phyloP scores from a whole-genome alignment of 2,888 invertebrate genomes.

The Cyaniris semiargus region DNA sequence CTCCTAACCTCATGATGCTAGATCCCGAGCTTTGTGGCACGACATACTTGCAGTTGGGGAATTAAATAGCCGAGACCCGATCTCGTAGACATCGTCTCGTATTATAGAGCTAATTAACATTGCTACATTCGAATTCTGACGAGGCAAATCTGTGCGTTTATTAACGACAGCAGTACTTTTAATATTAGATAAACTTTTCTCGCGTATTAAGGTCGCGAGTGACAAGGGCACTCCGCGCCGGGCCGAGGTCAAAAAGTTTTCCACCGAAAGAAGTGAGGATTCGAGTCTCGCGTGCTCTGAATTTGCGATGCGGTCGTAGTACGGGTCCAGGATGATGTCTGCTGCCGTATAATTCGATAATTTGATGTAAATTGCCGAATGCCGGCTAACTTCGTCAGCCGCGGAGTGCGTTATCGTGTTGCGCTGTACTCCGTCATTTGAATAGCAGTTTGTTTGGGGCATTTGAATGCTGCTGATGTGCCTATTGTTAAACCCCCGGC shows the following conservation, averaged over 20 bases:
- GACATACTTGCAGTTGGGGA: background rate
- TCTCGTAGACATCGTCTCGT: background rate
- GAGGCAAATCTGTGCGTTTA: background rate
- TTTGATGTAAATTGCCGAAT: slow-evolving; percentile 1
- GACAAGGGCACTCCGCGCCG: slow-evolving; percentile 15
- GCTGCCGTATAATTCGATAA: background rate
- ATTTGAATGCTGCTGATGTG: background rate
- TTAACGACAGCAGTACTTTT: background rate
- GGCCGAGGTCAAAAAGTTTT: background rate
- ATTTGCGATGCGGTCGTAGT: background rate
- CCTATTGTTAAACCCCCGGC: background rate
- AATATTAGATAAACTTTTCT: slow-evolving; percentile 7
- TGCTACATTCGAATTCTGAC: background rate
- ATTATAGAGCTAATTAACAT: background rate
- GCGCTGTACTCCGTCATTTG: slow-evolving; percentile 34
- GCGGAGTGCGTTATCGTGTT: slow-evolving; percentile 58
- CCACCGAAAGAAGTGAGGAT: background rate
- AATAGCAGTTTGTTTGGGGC: slow-evolving; percentile 38
- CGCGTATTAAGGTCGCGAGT: background rate
- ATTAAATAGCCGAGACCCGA: background rate
- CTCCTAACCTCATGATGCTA: background rate
- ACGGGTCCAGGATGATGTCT: background rate
- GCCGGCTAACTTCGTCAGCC: slow-evolving; percentile 19
- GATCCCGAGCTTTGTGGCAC: slow-evolving; percentile 6
- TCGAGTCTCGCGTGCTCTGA: background rate